phyloP scores from a whole-genome alignment of 2,113 vertebrate species.

The Tupaia chinensis region DNA sequence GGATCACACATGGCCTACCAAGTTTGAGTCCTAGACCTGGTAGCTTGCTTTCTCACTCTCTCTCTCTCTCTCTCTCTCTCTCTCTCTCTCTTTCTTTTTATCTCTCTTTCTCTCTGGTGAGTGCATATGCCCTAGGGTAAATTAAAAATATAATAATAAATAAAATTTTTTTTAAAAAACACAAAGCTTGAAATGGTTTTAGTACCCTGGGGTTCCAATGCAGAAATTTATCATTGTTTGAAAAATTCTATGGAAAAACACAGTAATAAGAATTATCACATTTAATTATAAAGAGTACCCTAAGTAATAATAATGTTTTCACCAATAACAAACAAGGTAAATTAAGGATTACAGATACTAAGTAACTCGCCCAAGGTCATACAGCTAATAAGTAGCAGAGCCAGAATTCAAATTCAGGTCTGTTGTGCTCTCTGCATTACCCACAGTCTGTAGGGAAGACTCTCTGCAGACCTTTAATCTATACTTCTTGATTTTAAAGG shows the following conservation, averaged over 20 bases:
- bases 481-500: background rate
- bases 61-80: too few relatives aligned
- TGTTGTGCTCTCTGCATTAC: background rate
- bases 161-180: background rate
- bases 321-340: background rate
- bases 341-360: background rate
- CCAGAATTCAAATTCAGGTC: background rate
- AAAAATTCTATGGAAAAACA: background rate
- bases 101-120: too few relatives aligned
- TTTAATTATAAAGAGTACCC: background rate
- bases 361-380: background rate
- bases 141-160: too few relatives aligned
- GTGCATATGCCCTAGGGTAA: too few relatives aligned
- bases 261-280: background rate
- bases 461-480: background rate
- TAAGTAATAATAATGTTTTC: background rate
- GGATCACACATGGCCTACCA: too few relatives aligned
- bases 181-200: background rate
- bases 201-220: conserved; percentile 25
- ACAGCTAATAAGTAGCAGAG: background rate
- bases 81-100: too few relatives aligned
- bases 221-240: background rate
- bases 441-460: background rate
- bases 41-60: too few relatives aligned
- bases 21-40: too few relatives aligned